Base-by-base conservation (phyloP, 2,113 vertebrate genomes). In the Lepisosteus osseus region DNA sequence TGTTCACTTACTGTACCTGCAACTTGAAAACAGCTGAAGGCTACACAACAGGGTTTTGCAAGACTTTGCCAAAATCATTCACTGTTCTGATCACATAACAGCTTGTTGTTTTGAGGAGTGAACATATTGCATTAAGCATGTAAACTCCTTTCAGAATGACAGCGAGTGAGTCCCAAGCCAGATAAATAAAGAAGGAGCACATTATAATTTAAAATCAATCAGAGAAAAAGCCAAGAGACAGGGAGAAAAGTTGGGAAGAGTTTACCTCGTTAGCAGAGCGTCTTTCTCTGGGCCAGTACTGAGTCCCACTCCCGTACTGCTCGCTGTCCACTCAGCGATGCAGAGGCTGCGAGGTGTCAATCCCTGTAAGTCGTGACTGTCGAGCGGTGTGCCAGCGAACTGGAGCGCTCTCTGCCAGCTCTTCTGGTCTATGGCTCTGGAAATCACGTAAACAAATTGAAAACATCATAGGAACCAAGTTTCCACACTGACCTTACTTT, bases 21-120 rank as follows among this genome's bases (percentile, higher is more conserved):
- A 66, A 47, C 64, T 44, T 43, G 2, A 65, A 40, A 65, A 44
- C 64, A 47, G n/a, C 64, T 66, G 45, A 42, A 66, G 64, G 64
- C 64, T 44, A 15, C 45, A 47, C 42, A 66, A 45, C 7, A 5
- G 43, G 2, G 45, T 45, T 47, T 66, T 47, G 12, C 43, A 66
- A 7, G 6, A 3, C 44, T 47, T 13, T 42, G 12, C 1, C 64
- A 44, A n/a, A 7, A 66, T 47, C 29, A 29, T 7, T 29, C 61
- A 8, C 61, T 63, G 17, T 4, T 63, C 7, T 29, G 14, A 29
- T 63, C 8, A 63, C 61, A 14, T 63, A 29, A 6, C 11, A 47
- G 11, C 42, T 66, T 66, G 64, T 66, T 65, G 5, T 66, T 45
- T 3, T 66, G 14, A 13, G 45, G 64, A 3, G 11, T 43, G 41